Base-by-base conservation (phyloP, 2,797 vertebrate genomes). In the Acestrorhynchus altus region DNA sequence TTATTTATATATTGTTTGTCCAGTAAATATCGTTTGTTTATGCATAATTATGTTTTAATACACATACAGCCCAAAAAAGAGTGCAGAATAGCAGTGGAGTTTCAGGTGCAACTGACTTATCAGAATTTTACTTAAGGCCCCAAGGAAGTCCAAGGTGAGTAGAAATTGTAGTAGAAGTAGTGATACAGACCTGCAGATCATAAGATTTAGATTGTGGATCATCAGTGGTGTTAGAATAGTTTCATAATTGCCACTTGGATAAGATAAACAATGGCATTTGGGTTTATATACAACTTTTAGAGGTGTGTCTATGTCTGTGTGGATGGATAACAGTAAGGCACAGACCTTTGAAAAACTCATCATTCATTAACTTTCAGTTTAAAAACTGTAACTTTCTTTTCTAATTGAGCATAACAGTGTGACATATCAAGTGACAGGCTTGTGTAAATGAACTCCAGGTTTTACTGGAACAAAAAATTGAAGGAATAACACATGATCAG, bases 301-400 rank as follows among this genome's bases (percentile, higher is more conserved):
- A 4, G 42, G n/a, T 65, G 40, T 44, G 9, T n/a, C n/a, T 10
- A 20, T n/a, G 16, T 63, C 18, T 20, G 16, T 22, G 51, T 49
- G 10, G n/a, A 35, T 64, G 60, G 15, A 76, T n/a, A 12, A 8
- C 2, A 2, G 24, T 9, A 24, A 10, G 20, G 0, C 46, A 8
- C 46, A 54, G 22, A 15, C 46, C 49, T 56, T 56, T 65, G 56
- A 66, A 40, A 64, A 42, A 13, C 20, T 56, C 24, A 46, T 75
- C 63, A 80, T 69, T 76, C 46, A 83, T 80, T 80, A 83, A 80
- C 82, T 31, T 78, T 51, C 12, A 46, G 46, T 52, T 57, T 70
- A 61, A 59, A 71, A 78, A 70, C 16, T 78, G 20, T 80, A 75
- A 80, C 75, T 56, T 60, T 65, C 20, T 22, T 69, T 46, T 51